phyloP scores from a whole-genome alignment of 2,113 vertebrate genomes.

The Corydoras maculifer region DNA sequence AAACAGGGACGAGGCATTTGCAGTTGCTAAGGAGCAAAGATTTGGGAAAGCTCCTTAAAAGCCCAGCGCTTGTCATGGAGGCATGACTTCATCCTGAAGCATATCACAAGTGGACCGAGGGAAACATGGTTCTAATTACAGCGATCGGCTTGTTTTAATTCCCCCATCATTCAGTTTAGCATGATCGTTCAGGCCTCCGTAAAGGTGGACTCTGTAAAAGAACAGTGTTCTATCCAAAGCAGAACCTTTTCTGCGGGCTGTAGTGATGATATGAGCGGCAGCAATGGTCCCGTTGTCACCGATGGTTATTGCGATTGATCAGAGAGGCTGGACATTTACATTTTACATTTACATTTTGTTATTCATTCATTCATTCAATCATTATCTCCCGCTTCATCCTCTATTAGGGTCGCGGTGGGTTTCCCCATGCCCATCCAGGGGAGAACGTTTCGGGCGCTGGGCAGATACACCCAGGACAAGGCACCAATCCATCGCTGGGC shows the following conservation, averaged over 20 bases:
- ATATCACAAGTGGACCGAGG: not conserved
- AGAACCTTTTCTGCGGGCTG: constrained; percentile 23
- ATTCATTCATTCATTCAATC: too few relatives aligned
- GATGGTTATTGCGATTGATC: constrained; percentile 15
- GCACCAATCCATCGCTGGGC: too few relatives aligned
- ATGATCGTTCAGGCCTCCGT: constrained; percentile 7
- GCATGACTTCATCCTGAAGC: constrained; percentile 26
- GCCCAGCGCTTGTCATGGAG: constrained; percentile 2
- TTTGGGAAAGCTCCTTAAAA: constrained; percentile 13
- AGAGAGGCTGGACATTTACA: not conserved
- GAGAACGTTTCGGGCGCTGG: too few relatives aligned
- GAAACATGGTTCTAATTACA: constrained; percentile 38
- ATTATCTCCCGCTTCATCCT: too few relatives aligned
- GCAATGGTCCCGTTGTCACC: constrained; percentile 41
- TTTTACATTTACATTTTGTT: too few relatives aligned
- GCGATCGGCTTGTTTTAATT: constrained; percentile 25
- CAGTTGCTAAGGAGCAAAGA: too few relatives aligned
- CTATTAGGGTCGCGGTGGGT: too few relatives aligned
- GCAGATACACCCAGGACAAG: too few relatives aligned
- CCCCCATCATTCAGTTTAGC: constrained; percentile 18
- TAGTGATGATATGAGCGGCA: constrained; percentile 24
- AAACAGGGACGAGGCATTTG: constrained; percentile 23
- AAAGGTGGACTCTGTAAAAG: not conserved
- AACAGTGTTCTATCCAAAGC: constrained; percentile 10
- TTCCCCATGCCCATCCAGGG: too few relatives aligned